Conservation (phyloP, 2,797 vertebrate species). For the Odontamblyopus rebecca region DNA sequence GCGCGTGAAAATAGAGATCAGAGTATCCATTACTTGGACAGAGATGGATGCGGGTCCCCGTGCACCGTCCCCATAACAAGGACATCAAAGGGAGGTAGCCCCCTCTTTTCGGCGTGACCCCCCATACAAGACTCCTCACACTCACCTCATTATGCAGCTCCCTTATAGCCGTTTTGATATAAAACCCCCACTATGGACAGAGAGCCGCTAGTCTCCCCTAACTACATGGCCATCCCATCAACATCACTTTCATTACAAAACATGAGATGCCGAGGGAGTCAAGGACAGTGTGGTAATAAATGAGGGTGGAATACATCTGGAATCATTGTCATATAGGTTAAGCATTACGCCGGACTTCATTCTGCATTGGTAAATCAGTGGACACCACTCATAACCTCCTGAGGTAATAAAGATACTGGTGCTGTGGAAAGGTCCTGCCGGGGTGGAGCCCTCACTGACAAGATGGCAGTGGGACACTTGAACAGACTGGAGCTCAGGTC, state of each 20-base stretch:
- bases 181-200: constrained; percentile 80
- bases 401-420: constrained; percentile 83
- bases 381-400: constrained; percentile 79
- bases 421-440: constrained; percentile 65
- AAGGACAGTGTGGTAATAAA: constrained; percentile 87
- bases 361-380: constrained; percentile 85
- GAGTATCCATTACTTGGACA: constrained; percentile 86
- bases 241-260: constrained; percentile 89
- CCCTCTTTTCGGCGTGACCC: constrained; percentile 83
- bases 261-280: constrained; percentile 85
- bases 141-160: constrained; percentile 87
- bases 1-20: constrained; percentile 85
- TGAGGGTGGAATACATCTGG: constrained; percentile 86
- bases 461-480: constrained; percentile 44
- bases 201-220: constrained; percentile 76
- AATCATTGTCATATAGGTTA: constrained; percentile 85
- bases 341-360: constrained; percentile 81
- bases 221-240: constrained; percentile 86
- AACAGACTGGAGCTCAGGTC: constrained; percentile 41
- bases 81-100: constrained; percentile 84
- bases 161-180: constrained; percentile 86
- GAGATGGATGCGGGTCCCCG: constrained; percentile 83
- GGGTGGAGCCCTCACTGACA: constrained; percentile 49
- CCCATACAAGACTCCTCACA: constrained; percentile 79
- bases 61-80: constrained; percentile 81